A percentile compares a stretch with the other conserved stretches of the same genome.
Evolutionary conservation across 2,113 vertebrate genomes (phyloP).

Genomic region (Leucosticte australis): DNA sequence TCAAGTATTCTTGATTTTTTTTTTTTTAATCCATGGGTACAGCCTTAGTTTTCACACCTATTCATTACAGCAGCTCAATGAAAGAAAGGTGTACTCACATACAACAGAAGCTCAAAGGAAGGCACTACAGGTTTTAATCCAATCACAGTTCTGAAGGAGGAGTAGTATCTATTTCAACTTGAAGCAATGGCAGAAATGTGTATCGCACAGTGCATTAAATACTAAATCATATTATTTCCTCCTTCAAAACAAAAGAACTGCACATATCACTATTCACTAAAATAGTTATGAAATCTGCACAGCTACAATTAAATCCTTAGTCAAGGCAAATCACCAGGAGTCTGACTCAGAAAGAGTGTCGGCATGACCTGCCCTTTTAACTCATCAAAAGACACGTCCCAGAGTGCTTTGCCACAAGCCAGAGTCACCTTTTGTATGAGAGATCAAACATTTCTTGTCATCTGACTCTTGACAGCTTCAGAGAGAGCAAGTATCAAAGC

Average conservation of each 20-base stretch:
- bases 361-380: neutral
- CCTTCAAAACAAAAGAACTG: neutral
- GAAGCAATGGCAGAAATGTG: neutral
- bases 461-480: neutral
- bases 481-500: neutral
- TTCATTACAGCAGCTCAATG: conserved; percentile 11
- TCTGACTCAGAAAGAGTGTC: conserved; percentile 21
- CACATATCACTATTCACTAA: neutral
- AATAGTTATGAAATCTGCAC: neutral
- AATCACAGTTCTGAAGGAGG: neutral
- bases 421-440: neutral
- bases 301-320: conserved; percentile 10
- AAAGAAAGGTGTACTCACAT: neutral
- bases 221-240: neutral
- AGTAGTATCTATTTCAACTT: neutral
- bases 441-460: neutral
- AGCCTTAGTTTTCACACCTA: neutral
- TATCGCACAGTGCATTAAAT: neutral
- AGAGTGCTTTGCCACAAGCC: neutral
- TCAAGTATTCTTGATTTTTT: neutral
- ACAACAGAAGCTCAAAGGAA: neutral
- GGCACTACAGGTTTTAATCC: neutral
- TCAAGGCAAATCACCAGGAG: neutral
- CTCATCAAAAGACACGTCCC: neutral
- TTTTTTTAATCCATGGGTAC: neutral